These are phyloP conservation scores for Hemibagrus guttatus DNA, from an alignment of 2,797 vertebrate genomes.

Conservation along the genomic window DNA sequence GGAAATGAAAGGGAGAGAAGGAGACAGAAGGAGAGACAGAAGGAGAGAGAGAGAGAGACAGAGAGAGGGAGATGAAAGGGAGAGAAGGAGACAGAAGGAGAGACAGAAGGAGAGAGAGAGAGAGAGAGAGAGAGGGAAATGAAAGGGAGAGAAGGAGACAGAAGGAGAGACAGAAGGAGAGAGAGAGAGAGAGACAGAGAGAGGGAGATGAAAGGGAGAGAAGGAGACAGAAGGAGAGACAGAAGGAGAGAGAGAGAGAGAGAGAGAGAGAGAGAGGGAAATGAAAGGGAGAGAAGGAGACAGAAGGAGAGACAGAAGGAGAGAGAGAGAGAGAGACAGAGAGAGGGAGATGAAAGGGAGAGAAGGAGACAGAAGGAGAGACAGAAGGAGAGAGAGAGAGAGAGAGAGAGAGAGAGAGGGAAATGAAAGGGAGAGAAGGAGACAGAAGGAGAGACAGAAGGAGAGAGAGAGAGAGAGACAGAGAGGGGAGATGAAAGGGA, in stretches of 20 bases:
- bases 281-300: too few relatives aligned
- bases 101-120: not conserved
- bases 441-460: not conserved
- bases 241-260: too few relatives aligned
- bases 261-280: too few relatives aligned
- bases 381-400: not conserved
- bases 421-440: not conserved
- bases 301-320: too few relatives aligned
- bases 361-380: not conserved
- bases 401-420: not conserved
- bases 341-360: not conserved
- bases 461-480: not conserved
- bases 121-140: not conserved
- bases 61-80: not conserved
- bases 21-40: too few relatives aligned
- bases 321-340: not conserved
- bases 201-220: not conserved
- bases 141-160: not conserved
- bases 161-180: not conserved
- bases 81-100: not conserved
- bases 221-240: too few relatives aligned
- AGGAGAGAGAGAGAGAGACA: not conserved
- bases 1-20: too few relatives aligned
- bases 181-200: too few relatives aligned
- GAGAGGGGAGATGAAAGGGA: not conserved